Conservation (phyloP, 2,113 vertebrate genomes). For the Cervus canadensis region DNA sequence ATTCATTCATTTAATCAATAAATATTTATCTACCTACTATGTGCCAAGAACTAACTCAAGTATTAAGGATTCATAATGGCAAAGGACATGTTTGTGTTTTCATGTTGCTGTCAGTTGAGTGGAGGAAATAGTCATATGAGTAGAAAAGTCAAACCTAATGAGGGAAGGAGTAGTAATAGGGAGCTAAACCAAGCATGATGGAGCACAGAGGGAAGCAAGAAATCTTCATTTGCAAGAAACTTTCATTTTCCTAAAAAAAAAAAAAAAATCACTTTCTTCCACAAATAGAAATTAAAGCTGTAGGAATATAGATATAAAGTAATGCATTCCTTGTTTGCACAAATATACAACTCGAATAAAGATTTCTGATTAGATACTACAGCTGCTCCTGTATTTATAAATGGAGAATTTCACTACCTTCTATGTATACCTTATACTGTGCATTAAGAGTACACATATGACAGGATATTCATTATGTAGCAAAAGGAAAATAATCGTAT, state of each 20-base stretch:
- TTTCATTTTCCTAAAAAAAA: background rate
- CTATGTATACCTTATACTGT: background rate
- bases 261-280: background rate
- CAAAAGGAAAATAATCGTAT: background rate
- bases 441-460: background rate
- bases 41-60: background rate
- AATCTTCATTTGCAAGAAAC: background rate
- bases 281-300: background rate
- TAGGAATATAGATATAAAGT: background rate
- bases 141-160: background rate
- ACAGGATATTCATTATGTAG: background rate
- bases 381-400: background rate
- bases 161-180: background rate
- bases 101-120: background rate
- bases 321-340: background rate
- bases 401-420: background rate
- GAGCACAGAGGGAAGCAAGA: background rate
- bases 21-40: background rate
- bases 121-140: background rate
- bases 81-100: background rate
- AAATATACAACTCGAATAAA: background rate
- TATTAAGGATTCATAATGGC: background rate
- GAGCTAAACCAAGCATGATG: background rate
- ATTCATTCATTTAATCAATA: background rate
- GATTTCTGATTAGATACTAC: background rate